phyloP scores from a whole-genome alignment of 1,140 invertebrate genomes.

The Bathynomus jamesi region DNA sequence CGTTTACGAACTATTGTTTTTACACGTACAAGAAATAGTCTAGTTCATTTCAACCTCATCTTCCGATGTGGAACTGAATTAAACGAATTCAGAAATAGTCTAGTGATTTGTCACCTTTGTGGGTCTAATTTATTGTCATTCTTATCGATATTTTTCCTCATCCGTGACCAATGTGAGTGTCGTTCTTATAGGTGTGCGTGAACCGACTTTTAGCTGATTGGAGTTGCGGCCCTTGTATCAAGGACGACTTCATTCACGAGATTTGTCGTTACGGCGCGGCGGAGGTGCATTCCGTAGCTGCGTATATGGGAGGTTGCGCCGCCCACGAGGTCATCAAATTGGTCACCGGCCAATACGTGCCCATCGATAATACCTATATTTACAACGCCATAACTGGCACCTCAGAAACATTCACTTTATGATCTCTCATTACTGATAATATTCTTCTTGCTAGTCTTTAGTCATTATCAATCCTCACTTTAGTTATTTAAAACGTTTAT shows the following conservation, averaged over 20 bases:
- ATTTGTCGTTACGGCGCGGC: conserved; percentile 86
- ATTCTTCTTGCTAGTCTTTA: background rate
- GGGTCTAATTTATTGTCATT: no score
- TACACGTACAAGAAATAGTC: no score
- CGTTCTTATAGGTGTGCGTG: conserved; percentile 61
- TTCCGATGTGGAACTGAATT: no score
- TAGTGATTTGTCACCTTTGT: no score
- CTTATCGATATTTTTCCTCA: no score
- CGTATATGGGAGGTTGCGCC: conserved; percentile 84
- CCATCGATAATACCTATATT: conserved; percentile 90
- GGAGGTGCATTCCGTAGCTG: conserved; percentile 90
- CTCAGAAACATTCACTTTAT: conserved; percentile 57
- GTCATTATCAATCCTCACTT: no score
- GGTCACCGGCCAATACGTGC: conserved; percentile 93
- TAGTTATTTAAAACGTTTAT: no score
- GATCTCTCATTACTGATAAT: conserved; percentile 26
- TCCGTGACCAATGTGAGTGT: no score
- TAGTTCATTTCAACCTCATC: no score
- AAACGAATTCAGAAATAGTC: no score
- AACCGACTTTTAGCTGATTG: conserved; percentile 76
- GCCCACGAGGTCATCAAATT: conserved; percentile 97
- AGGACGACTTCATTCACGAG: conserved; percentile 92
- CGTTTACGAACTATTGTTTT: no score
- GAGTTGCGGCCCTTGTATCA: conserved; percentile 62
- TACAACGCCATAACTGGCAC: conserved; percentile 89